Evolutionary conservation across 2,888 invertebrate species (phyloP), one percentile per base, ranked within the genome.

Genomic region (Napeogenes sylphis): DNA sequence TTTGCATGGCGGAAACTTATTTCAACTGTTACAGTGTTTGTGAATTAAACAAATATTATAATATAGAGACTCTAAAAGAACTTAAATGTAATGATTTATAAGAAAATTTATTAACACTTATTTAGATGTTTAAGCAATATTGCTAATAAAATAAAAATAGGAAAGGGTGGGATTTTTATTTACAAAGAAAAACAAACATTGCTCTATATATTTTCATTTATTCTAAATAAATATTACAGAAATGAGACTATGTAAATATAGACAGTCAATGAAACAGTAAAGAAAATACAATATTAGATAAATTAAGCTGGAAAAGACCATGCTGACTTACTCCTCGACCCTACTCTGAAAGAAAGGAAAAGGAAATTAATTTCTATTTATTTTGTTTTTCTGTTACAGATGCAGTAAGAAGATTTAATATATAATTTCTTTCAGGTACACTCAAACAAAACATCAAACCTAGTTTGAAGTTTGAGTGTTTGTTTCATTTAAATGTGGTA

Each of bases 1-100:
- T 82, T 93, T 92, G 72, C 94, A 94, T 75, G 93, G 94, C 74
- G 93, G 93, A 79, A 88, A 90, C 76, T 81, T 91, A 69, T 93
- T 92, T 83, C 93, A 93, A 77, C 89, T 92, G 82, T 76, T 83
- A 72, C 83, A 85, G 80, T 87, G 78, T 75, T 72, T 71, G 81
- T 84, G 80, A 84, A 76, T 67, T 75, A 67, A 69, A 63, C 73
- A 71, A 73, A 63, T 70, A 79, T 79, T 75, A 71, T 75, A 68
- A 74, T 70, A 73, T 69, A 68, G 70, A 68, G 71, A 68, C 70
- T 68, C 62, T 69, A 67, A 65, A 21, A 62, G 58, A 56, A 59
- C 67, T 69, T 69, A 66, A 66, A 59, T 61, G 66, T 54, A 67
- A 64, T 60, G 56, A 64, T 68, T 68, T 70, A 65, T 69, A 61